Percentiles rank a stretch among this genome's conserved stretches.
Evolutionary conservation across 2,888 invertebrate species (phyloP).

Genomic region (Leucophenga maculata): DNA sequence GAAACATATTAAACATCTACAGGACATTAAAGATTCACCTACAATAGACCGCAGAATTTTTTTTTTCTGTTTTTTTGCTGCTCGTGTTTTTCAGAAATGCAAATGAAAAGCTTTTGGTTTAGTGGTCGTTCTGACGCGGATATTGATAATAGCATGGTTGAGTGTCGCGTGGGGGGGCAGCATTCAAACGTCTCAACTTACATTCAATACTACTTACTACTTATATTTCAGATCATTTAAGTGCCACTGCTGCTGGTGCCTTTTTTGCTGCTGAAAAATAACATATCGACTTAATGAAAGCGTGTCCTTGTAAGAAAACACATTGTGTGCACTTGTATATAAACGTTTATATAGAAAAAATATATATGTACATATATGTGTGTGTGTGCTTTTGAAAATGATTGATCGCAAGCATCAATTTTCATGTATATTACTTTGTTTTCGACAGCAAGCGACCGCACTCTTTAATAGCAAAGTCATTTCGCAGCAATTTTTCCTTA

Average conservation of each 20-base stretch:
- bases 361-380: constrained; percentile 24
- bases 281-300: constrained; percentile 44
- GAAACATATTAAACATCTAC: too few relatives aligned
- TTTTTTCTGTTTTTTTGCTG: background rate
- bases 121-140: background rate
- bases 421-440: constrained; percentile 53
- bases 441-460: constrained; percentile 44
- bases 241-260: too few relatives aligned
- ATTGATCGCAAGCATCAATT: constrained; percentile 64
- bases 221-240: too few relatives aligned
- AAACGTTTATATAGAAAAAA: too few relatives aligned
- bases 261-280: background rate
- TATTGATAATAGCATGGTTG: too few relatives aligned
- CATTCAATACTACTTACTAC: background rate
- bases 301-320: constrained; percentile 2
- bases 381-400: constrained; percentile 46
- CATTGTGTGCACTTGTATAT: background rate
- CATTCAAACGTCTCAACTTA: constrained; percentile 16
- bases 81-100: constrained; percentile 47
- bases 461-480: background rate
- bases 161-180: too few relatives aligned
- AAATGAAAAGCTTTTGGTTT: constrained; percentile 48
- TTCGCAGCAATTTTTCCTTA: too few relatives aligned
- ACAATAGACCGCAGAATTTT: too few relatives aligned
- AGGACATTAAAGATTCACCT: too few relatives aligned